Conservation (phyloP, 2,888 invertebrate species). For the Nesidiocoris tenuis region DNA sequence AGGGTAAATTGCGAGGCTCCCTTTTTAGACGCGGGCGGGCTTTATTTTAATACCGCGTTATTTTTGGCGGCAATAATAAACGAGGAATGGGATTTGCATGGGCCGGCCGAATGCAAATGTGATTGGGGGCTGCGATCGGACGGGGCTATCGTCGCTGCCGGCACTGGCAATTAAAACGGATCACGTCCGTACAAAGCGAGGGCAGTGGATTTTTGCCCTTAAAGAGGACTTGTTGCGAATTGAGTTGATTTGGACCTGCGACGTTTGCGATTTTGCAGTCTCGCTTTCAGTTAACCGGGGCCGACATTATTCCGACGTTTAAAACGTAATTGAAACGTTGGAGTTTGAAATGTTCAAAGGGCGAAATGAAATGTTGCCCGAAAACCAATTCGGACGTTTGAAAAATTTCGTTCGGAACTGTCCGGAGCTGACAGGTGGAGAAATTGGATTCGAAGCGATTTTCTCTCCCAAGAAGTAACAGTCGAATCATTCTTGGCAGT, state of each 20-base stretch:
- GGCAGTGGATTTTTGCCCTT: background rate
- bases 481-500: too few species aligned
- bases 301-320: too few species aligned
- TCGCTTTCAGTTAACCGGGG: background rate
- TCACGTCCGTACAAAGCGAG: constrained; percentile 4
- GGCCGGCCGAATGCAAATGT: constrained; percentile 32
- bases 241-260: background rate
- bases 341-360: too few species aligned
- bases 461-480: too few species aligned
- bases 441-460: too few species aligned
- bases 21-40: constrained; percentile 10
- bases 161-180: constrained; percentile 24
- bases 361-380: too few species aligned
- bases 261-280: background rate
- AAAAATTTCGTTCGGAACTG: too few species aligned
- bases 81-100: constrained; percentile 25
- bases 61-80: constrained; percentile 40
- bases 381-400: too few species aligned
- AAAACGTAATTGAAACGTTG: too few species aligned
- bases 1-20: constrained; percentile 23
- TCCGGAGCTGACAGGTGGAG: too few species aligned
- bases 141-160: background rate
- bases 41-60: constrained; percentile 33
- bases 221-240: background rate
- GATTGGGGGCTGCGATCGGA: constrained; percentile 11